Percentiles rank a stretch among this genome's conserved stretches.
Evolutionary conservation across 1,140 invertebrate genomes (phyloP).

Genomic region (Halictus rubicundus): DNA sequence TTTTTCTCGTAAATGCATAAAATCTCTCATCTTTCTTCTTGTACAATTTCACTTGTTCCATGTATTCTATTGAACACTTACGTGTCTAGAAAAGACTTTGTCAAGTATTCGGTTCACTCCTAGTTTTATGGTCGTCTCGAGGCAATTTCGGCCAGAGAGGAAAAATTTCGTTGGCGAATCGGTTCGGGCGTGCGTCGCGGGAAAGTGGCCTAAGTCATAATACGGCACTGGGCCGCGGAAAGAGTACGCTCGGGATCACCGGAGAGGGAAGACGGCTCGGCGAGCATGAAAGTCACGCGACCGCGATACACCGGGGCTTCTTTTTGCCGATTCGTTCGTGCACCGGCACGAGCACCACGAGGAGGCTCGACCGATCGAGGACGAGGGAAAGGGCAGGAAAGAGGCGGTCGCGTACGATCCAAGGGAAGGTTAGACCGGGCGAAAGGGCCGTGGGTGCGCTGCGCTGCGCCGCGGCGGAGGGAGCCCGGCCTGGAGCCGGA

Average conservation of each 20-base stretch:
- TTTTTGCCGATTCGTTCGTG: slow-evolving; percentile 67
- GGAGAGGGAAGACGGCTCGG: slow-evolving; percentile 21
- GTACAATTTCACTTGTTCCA: too few species aligned
- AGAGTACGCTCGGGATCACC: neutral
- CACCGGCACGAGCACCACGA: slow-evolving; percentile 53
- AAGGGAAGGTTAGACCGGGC: neutral
- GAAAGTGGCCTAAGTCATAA: neutral
- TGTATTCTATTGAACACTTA: too few species aligned
- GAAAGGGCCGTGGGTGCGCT: too few species aligned
- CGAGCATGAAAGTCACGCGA: slow-evolving; percentile 74
- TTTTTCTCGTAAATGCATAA: too few species aligned
- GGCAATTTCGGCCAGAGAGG: neutral
- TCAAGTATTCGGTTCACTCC: too few species aligned
- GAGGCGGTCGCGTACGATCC: slow-evolving; percentile 26
- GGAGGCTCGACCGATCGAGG: slow-evolving; percentile 29
- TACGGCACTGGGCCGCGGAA: slow-evolving; percentile 43
- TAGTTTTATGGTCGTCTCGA: neutral
- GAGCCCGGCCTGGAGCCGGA: slow-evolving; percentile 1
- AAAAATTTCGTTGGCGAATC: neutral
- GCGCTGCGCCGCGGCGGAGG: neutral
- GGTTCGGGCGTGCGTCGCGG: neutral
- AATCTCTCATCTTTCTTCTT: too few species aligned
- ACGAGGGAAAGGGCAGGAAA: slow-evolving; percentile 41
- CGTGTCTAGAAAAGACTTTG: too few species aligned
- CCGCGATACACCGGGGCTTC: slow-evolving; percentile 49